phyloP scores from a whole-genome alignment of 1,140 invertebrate genomes.

The Pogonus chalceus region DNA sequence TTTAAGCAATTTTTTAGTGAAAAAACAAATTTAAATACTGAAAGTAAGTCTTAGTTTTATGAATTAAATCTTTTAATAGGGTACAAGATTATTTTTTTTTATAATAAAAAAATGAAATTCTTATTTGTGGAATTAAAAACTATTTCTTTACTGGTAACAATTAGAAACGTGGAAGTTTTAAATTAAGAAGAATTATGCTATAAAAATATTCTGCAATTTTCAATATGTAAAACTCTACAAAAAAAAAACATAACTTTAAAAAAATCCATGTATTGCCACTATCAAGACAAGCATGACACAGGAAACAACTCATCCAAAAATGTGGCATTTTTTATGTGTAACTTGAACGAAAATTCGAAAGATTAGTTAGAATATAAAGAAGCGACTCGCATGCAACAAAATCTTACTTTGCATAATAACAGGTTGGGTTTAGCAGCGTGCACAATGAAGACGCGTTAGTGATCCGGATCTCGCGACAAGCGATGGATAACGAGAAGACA shows the following conservation, averaged over 20 bases:
- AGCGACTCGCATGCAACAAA: background rate
- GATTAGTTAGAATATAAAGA: background rate
- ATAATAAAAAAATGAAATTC: too few species aligned
- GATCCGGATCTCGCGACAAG: background rate
- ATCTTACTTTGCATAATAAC: slow-evolving; percentile 3
- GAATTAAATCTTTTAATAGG: too few species aligned
- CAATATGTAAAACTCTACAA: too few species aligned
- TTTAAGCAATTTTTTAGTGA: too few species aligned
- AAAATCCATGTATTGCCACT: background rate
- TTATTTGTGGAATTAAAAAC: too few species aligned
- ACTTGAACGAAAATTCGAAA: background rate
- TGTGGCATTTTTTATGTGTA: background rate
- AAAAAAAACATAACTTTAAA: background rate
- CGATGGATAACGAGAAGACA: background rate
- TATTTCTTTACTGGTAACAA: too few species aligned
- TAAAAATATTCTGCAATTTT: too few species aligned
- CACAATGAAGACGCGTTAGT: background rate
- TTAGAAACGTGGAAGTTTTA: too few species aligned
- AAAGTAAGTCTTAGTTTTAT: too few species aligned
- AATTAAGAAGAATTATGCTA: too few species aligned
- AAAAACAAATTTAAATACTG: too few species aligned
- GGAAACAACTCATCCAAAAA: background rate
- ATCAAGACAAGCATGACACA: background rate
- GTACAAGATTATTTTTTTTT: too few species aligned
- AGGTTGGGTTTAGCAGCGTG: background rate